A percentile compares a stretch with the other conserved stretches of the same genome.
phyloP scores from a whole-genome alignment of 1,140 invertebrate genomes.

The Zaprionus davidi region DNA sequence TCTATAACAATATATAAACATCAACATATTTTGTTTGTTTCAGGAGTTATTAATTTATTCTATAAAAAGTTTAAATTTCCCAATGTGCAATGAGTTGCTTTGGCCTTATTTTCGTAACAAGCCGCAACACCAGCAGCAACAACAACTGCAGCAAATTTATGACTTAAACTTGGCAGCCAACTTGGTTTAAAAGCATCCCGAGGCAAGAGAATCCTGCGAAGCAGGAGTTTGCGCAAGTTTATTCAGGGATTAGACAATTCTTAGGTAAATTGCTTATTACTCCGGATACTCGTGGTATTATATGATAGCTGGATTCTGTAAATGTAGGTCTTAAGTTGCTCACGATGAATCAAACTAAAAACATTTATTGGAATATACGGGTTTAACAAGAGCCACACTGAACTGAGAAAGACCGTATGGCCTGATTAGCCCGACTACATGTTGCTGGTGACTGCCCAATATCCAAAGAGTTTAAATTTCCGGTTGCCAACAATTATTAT shows the following conservation, averaged over 20 bases:
- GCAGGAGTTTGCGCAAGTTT: not conserved
- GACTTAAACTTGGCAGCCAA: constrained; percentile 39
- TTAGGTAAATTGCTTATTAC: not conserved
- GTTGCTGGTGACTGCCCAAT: too few species aligned
- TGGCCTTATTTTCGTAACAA: constrained; percentile 34
- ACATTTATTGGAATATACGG: too few species aligned
- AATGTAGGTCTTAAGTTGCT: not conserved
- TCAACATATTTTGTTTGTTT: too few species aligned
- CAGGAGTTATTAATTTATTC: too few species aligned
- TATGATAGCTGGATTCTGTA: not conserved
- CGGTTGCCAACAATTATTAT: too few species aligned
- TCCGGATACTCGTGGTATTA: not conserved
- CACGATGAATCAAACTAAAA: too few species aligned
- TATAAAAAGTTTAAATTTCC: too few species aligned
- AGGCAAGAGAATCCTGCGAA: not conserved
- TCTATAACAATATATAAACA: too few species aligned
- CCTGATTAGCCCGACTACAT: too few species aligned
- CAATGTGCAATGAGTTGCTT: constrained; percentile 28
- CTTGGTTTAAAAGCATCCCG: constrained; percentile 8
- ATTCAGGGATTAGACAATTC: not conserved
- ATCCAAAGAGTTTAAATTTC: too few species aligned
- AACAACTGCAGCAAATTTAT: constrained; percentile 8
- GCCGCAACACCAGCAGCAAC: constrained; percentile 33
- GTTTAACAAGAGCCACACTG: too few species aligned
- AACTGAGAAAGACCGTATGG: too few species aligned